Conservation (phyloP, 2,888 invertebrate genomes). For the Loripinus fragilis region DNA sequence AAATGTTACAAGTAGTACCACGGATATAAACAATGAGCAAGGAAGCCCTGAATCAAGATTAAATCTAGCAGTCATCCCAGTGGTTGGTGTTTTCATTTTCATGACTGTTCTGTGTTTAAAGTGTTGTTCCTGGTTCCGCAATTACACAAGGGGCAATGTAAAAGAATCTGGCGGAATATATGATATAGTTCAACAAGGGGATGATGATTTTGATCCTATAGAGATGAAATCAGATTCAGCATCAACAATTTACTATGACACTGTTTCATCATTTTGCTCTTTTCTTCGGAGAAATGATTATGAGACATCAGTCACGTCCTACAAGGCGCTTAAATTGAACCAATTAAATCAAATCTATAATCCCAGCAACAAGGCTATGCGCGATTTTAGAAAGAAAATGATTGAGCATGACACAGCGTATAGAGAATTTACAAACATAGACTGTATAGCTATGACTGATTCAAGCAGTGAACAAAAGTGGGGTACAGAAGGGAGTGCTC, state of each 20-base stretch:
- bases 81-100: slow-evolving; percentile 56
- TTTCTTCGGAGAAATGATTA: slow-evolving; percentile 26
- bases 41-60: slow-evolving; percentile 23
- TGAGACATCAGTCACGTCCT: background rate
- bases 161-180: slow-evolving; percentile 51
- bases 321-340: background rate
- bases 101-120: slow-evolving; percentile 54
- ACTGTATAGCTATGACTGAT: background rate
- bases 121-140: slow-evolving; percentile 60
- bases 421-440: background rate
- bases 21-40: background rate
- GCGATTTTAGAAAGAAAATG: background rate
- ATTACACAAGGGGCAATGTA: slow-evolving; percentile 53
- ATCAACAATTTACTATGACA: slow-evolving; percentile 47
- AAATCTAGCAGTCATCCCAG: slow-evolving; percentile 59
- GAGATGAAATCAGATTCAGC: slow-evolving; percentile 45
- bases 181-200: slow-evolving; percentile 50
- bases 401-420: background rate
- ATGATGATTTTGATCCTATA: slow-evolving; percentile 44
- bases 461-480: background rate
- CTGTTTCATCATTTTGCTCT: slow-evolving; percentile 52
- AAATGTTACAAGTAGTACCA: background rate
- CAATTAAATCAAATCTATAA: background rate
- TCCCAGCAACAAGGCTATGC: background rate
- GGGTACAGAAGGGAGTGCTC: background rate